Evolutionary conservation across 2,113 vertebrate species (phyloP).

Genomic region (Meles meles): DNA sequence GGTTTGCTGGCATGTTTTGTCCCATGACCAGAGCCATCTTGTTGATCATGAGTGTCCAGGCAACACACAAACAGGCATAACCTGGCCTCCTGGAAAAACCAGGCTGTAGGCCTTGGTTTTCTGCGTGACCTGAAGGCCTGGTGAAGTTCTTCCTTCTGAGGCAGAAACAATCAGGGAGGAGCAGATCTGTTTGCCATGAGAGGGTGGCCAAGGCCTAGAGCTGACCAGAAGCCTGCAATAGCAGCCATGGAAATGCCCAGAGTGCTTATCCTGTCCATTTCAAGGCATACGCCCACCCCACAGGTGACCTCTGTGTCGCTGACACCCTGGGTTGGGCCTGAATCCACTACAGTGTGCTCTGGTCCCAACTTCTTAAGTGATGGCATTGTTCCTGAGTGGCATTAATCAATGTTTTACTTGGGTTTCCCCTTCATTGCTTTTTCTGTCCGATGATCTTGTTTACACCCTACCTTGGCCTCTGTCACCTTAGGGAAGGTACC

Average conservation of each 20-base stretch:
- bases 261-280: not conserved
- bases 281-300: not conserved
- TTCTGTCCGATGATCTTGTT: not conserved
- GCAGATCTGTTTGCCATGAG: not conserved
- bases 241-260: not conserved
- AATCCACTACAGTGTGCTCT: not conserved
- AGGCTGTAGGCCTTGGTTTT: not conserved
- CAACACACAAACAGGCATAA: too few relatives aligned
- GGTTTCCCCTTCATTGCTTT: not conserved
- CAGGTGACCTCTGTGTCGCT: not conserved
- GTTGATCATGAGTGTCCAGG: not conserved
- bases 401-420: not conserved
- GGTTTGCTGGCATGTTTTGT: not conserved
- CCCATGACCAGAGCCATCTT: not conserved
- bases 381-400: not conserved
- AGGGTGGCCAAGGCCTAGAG: not conserved
- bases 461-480: not conserved
- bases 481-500: not conserved
- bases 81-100: not conserved
- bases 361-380: not conserved
- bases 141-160: not conserved
- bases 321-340: not conserved
- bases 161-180: not conserved
- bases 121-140: not conserved
- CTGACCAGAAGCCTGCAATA: not conserved